phyloP scores from a whole-genome alignment of 2,113 vertebrate species.

The Sylvietta virens region DNA sequence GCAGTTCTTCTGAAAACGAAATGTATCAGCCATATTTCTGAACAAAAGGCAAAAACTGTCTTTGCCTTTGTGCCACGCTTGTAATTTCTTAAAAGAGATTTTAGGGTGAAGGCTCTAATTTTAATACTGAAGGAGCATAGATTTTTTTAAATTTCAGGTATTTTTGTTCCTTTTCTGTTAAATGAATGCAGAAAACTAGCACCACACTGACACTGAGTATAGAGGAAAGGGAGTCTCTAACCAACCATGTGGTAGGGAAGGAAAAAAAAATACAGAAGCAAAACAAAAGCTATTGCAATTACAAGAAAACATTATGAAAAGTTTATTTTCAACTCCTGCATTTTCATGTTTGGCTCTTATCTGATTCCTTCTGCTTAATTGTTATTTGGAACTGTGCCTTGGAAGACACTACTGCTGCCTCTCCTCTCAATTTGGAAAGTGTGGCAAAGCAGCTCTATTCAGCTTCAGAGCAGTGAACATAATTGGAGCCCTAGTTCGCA shows the following conservation, averaged over 20 bases:
- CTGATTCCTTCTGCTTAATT: conserved; percentile 58
- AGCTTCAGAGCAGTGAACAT: conserved; percentile 64
- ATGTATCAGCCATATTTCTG: background rate
- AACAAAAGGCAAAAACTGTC: background rate
- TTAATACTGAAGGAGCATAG: background rate
- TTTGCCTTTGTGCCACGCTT: background rate
- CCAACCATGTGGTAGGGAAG: background rate
- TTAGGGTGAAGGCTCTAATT: background rate
- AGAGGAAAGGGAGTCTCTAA: background rate
- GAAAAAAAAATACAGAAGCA: background rate
- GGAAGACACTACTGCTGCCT: conserved; percentile 33
- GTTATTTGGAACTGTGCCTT: conserved; percentile 48
- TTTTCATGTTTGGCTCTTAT: conserved; percentile 51
- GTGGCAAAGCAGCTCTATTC: conserved; percentile 55
- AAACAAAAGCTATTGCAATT: conserved; percentile 37
- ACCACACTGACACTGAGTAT: background rate
- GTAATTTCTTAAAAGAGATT: background rate
- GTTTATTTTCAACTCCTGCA: conserved; percentile 37
- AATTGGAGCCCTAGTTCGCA: conserved; percentile 51
- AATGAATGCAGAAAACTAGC: background rate
- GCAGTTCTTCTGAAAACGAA: background rate
- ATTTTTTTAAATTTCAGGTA: background rate
- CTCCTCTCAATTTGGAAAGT: conserved; percentile 52
- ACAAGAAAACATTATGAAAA: conserved; percentile 47
- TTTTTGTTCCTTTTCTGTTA: background rate